phyloP scores from a whole-genome alignment of 2,888 invertebrate genomes.

The Formica aserva region DNA sequence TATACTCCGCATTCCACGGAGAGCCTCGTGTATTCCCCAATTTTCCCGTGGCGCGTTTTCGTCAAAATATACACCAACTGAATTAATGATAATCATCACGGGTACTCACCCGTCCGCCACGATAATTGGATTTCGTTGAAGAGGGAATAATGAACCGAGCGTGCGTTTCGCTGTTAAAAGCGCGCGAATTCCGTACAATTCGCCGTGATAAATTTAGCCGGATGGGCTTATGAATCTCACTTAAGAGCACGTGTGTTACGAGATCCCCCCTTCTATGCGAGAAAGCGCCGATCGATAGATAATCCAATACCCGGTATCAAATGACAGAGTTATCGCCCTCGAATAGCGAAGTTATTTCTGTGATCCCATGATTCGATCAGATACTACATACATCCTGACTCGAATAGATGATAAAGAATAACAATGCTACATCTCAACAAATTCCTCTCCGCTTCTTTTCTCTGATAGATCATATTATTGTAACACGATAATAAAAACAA shows the following conservation, averaged over 20 bases:
- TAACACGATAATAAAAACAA: neutral
- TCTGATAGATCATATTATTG: neutral
- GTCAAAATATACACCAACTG: neutral
- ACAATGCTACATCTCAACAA: neutral
- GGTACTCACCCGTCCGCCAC: neutral
- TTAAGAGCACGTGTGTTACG: slow-evolving; percentile 34
- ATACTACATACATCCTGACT: neutral
- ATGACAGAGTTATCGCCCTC: slow-evolving; percentile 25
- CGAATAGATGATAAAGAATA: neutral
- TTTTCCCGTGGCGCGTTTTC: slow-evolving; percentile 4
- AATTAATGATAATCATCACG: slow-evolving; percentile 43
- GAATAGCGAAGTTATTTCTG: neutral
- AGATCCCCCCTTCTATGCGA: neutral
- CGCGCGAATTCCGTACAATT: neutral
- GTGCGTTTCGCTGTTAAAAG: slow-evolving; percentile 24
- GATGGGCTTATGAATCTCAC: slow-evolving; percentile 26
- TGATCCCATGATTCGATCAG: neutral
- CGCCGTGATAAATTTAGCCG: slow-evolving; percentile 40
- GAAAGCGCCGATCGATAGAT: slow-evolving; percentile 26
- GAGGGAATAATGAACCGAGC: slow-evolving; percentile 19
- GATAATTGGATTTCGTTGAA: slow-evolving; percentile 33
- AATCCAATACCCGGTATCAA: slow-evolving; percentile 38
- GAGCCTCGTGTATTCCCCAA: slow-evolving; percentile 1
- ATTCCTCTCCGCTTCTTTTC: neutral
- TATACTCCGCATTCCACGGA: slow-evolving; percentile 27